Percentiles rank a stretch among this genome's conserved stretches.
These are phyloP conservation scores for Kryptolebias ocellatus DNA, from an alignment of 2,797 vertebrate species.

Conservation along the genomic window DNA sequence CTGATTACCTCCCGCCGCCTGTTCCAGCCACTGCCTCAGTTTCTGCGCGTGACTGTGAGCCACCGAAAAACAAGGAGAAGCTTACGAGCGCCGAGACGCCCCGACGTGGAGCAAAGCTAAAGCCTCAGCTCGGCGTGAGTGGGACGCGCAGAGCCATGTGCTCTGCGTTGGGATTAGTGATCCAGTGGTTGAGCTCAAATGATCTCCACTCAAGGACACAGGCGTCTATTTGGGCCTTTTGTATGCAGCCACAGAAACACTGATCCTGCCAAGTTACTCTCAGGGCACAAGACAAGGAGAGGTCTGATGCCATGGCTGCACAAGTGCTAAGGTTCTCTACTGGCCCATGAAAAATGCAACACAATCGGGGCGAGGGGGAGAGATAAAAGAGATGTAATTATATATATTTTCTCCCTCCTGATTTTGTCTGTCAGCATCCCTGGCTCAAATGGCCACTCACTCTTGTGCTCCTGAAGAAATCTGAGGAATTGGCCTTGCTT, in stretches of 20 bases:
- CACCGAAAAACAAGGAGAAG: slow-evolving; percentile 24
- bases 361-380: not conserved
- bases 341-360: slow-evolving; percentile 73
- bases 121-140: slow-evolving; percentile 27
- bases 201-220: slow-evolving; percentile 78
- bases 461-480: slow-evolving; percentile 18
- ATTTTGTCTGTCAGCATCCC: slow-evolving; percentile 64
- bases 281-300: slow-evolving; percentile 56
- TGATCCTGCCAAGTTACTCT: slow-evolving; percentile 70
- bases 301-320: slow-evolving; percentile 48
- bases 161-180: slow-evolving; percentile 64
- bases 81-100: slow-evolving; percentile 47
- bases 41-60: slow-evolving; percentile 15
- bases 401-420: slow-evolving; percentile 48
- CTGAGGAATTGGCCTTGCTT: slow-evolving; percentile 10
- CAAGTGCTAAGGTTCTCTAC: slow-evolving; percentile 44
- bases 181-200: slow-evolving; percentile 68
- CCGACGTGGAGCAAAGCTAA: slow-evolving; percentile 59
- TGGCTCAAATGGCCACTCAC: slow-evolving; percentile 11
- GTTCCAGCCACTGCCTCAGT: slow-evolving; percentile 30
- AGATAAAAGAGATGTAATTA: not conserved
- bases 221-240: slow-evolving; percentile 54
- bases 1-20: slow-evolving; percentile 25
- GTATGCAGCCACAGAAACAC: slow-evolving; percentile 71
- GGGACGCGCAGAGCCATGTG: slow-evolving; percentile 35